Evolutionary conservation across 2,797 vertebrate genomes (phyloP).

Genomic region (Epinephelus malabaricus): DNA sequence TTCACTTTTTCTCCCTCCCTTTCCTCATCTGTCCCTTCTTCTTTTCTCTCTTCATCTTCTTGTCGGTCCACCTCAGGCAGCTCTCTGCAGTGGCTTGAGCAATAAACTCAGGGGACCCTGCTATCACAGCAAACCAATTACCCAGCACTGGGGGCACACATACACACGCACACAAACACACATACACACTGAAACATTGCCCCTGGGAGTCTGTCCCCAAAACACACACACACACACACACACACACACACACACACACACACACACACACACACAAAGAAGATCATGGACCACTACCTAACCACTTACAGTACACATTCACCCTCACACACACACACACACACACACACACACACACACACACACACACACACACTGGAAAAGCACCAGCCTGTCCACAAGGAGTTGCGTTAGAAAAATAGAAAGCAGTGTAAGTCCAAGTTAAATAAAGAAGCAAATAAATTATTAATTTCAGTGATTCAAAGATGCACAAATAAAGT

Average conservation of each 20-base stretch:
- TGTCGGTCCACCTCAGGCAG: slow-evolving; percentile 41
- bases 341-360: not conserved
- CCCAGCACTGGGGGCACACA: slow-evolving; percentile 30
- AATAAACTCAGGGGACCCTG: slow-evolving; percentile 56
- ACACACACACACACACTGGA: not conserved
- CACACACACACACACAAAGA: not conserved
- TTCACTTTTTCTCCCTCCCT: not conserved
- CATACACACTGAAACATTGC: not conserved
- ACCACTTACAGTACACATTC: no score
- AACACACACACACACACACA: slow-evolving; percentile 8
- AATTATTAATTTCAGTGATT: slow-evolving; percentile 20
- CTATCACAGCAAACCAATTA: slow-evolving; percentile 71
- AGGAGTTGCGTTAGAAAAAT: not conserved
- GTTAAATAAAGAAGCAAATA: slow-evolving; percentile 16
- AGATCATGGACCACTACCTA: no score
- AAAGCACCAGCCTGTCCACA: not conserved
- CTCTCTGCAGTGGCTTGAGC: slow-evolving; percentile 44
- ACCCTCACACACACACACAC: no score
- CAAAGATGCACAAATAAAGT: not conserved
- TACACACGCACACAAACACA: slow-evolving; percentile 15
- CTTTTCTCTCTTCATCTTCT: slow-evolving; percentile 16
- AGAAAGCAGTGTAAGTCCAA: slow-evolving; percentile 8
- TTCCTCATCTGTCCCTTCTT: not conserved
- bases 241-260: slow-evolving; percentile 7
- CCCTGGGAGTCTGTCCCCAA: not conserved